A percentile compares a stretch with the other conserved stretches of the same genome.
Evolutionary conservation across 1,140 invertebrate species (phyloP).

Genomic region (Calosoma granatense): DNA sequence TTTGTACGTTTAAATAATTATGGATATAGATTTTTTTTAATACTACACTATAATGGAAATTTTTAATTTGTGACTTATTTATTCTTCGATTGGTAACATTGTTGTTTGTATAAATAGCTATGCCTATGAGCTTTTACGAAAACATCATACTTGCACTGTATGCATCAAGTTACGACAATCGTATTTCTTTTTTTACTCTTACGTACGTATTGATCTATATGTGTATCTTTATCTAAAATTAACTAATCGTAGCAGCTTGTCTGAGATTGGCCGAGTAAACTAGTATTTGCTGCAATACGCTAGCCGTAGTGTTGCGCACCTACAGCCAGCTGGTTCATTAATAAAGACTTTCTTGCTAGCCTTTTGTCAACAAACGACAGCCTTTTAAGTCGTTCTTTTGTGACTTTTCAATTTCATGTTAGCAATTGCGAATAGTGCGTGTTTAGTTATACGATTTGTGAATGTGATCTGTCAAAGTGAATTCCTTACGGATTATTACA

Average conservation of each 20-base stretch:
- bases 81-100: background rate
- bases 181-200: background rate
- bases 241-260: background rate
- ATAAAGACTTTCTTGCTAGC: background rate
- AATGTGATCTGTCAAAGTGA: slow-evolving; percentile 4
- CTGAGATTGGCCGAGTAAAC: background rate
- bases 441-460: background rate
- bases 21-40: background rate
- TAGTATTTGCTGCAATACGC: background rate
- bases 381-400: background rate
- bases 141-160: background rate
- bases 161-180: background rate
- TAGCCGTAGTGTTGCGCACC: background rate
- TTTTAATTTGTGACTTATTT: background rate
- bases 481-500: background rate
- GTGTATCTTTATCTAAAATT: background rate
- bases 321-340: slow-evolving; percentile 6
- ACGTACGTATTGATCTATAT: background rate
- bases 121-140: background rate
- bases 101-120: background rate
- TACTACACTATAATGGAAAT: too few relatives aligned
- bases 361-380: slow-evolving; percentile 1
- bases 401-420: background rate
- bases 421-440: background rate
- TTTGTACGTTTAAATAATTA: background rate